Base-by-base conservation (phyloP, 2,888 invertebrate species). In the Luperina nickerlii region DNA sequence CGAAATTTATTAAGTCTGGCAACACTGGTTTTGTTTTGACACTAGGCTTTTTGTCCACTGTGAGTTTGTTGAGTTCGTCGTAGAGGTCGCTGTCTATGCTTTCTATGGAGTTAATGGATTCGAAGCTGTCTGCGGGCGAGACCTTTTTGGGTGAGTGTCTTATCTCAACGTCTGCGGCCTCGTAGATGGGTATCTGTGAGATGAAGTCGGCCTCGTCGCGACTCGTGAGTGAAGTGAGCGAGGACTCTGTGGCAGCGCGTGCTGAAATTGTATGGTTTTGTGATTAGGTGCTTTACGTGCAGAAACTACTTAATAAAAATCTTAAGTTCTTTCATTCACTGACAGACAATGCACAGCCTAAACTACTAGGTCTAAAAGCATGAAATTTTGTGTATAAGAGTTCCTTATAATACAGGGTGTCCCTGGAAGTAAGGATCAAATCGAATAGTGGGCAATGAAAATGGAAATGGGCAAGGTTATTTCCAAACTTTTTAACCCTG, bases 161-260 rank as follows among this genome's bases (percentile, higher is more conserved):
- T 70, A 94, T 92, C 89, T 96, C 96, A 0, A 96, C 94, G 32
- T 95, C 94, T 0, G 95, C 93, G 0, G 96, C 94, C 78, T 96
- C 95, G 90, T 95, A 95, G 72, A 96, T 96, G 0, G 96, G 96
- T 91, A 97, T 97, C 80, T 95, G 94, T 5, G 96, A 95, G 88
- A 94, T 92, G 85, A 92, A 92, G 83, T 96, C 96, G 2, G 94
- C 91, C 77, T 94, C 94, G 86, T 95, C 94, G 27, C 85, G 82
- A 76, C 77, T 85, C 3, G 82, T 76, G 45, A 74, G 42, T 45
- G 81, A 78, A 4, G 80, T 74, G 76, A 78, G 83, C 63, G 87
- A 84, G 48, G 86, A 88, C 70, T 83, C 90, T 24, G 89, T 86
- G 57, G 85, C 67, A 9, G 87, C 79, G 51, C 89, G 85, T 45